phyloP scores from a whole-genome alignment of 2,797 vertebrate species.

The Vespertilio murinus region DNA sequence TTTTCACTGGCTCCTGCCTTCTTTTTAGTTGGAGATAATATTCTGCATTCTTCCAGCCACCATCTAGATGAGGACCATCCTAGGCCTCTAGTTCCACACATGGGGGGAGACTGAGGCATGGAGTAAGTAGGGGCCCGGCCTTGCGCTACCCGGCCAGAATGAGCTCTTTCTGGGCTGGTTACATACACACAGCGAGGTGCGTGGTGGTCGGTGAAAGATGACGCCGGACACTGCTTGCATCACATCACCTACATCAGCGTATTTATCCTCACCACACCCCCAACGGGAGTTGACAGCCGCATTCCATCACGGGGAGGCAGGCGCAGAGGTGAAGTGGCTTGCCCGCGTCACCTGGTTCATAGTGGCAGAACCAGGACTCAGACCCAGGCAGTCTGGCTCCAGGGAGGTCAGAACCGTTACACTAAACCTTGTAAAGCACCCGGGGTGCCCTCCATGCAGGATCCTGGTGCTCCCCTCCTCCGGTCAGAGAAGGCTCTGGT shows the following conservation, averaged over 20 bases:
- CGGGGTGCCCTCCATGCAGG: neutral
- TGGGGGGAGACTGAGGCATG: neutral
- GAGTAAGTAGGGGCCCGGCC: neutral
- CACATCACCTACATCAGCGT: fast-evolving
- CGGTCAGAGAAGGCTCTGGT: neutral
- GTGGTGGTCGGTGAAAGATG: fast-evolving
- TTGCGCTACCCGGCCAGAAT: neutral
- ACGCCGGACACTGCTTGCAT: too few species aligned
- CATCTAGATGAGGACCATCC: neutral
- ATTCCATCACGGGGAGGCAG: neutral
- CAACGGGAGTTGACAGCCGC: neutral
- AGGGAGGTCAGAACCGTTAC: neutral
- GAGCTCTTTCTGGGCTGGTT: neutral
- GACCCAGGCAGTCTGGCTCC: neutral
- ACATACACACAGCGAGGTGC: fast-evolving
- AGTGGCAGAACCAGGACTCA: neutral
- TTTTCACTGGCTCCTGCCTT: neutral
- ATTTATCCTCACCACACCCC: neutral
- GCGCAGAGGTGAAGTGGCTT: neutral
- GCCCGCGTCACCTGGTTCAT: neutral
- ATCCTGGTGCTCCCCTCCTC: neutral
- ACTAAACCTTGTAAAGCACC: neutral
- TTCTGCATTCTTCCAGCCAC: neutral
- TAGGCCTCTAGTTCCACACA: neutral
- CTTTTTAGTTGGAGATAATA: neutral